Percentiles rank a stretch among this genome's conserved stretches.
These are phyloP conservation scores for Clarias platycephalus DNA, from an alignment of 2,797 vertebrate species.

Conservation along the genomic window DNA sequence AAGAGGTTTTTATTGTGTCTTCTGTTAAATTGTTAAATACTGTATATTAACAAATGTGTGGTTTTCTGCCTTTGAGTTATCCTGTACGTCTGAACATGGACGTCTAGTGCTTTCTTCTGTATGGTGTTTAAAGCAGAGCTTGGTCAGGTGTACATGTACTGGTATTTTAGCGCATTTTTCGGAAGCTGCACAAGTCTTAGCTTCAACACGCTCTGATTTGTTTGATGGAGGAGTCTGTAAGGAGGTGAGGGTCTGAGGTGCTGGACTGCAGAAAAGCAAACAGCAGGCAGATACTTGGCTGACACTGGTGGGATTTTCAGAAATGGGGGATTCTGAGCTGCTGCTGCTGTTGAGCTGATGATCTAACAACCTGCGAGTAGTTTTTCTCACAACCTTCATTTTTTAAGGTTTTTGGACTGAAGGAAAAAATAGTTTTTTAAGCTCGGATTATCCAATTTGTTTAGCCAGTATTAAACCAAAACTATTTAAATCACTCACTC, in stretches of 20 bases:
- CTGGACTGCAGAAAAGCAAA: constrained; percentile 10
- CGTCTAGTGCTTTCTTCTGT: neutral
- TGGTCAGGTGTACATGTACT: neutral
- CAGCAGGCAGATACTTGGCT: constrained; percentile 5
- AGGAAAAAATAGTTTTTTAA: neutral
- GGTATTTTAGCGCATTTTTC: neutral
- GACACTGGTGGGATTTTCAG: constrained; percentile 1
- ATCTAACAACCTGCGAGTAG: constrained; percentile 23
- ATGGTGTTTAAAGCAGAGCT: neutral
- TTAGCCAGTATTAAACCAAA: too few relatives aligned
- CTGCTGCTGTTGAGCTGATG: constrained; percentile 49
- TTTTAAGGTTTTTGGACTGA: constrained; percentile 7
- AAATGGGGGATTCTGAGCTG: constrained; percentile 27
- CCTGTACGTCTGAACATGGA: neutral
- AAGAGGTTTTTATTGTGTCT: neutral
- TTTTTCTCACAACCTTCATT: neutral
- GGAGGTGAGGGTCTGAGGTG: neutral
- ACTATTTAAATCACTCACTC: too few relatives aligned
- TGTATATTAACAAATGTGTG: too few relatives aligned
- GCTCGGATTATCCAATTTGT: neutral
- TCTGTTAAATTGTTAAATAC: neutral
- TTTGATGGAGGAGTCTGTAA: neutral
- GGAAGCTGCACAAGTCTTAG: neutral
- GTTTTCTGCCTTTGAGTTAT: neutral
- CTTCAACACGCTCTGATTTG: neutral